phyloP scores from a whole-genome alignment of 2,797 vertebrate species.

The Acrocephalus scirpaceus region DNA sequence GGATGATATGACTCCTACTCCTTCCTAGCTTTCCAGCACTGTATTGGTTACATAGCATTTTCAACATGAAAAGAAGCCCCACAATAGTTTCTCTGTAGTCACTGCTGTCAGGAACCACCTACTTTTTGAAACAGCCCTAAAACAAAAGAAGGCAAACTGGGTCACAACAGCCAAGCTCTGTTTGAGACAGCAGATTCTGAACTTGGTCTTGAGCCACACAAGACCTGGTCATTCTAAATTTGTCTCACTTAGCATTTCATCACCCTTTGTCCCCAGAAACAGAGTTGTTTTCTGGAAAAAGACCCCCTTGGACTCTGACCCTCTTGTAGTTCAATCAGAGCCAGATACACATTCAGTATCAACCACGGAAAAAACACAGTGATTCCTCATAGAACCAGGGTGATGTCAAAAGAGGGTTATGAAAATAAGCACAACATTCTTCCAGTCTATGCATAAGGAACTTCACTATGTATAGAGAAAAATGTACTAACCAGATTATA shows the following conservation, averaged over 20 bases:
- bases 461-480: background rate
- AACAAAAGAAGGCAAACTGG: background rate
- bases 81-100: background rate
- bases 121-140: background rate
- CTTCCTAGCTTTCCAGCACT: background rate
- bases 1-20: background rate
- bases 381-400: background rate
- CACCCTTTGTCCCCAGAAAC: background rate
- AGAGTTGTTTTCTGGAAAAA: background rate
- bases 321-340: background rate
- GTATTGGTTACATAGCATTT: background rate
- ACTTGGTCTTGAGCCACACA: background rate
- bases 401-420: background rate
- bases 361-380: background rate
- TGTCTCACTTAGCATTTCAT: background rate
- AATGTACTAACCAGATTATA: background rate
- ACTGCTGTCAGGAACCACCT: background rate
- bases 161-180: background rate
- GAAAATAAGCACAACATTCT: background rate
- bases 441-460: background rate
- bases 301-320: background rate
- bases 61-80: background rate
- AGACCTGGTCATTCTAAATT: background rate
- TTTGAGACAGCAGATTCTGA: background rate
- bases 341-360: background rate